Evolutionary conservation across 2,113 vertebrate species (phyloP), one percentile per base, ranked within the genome.

Genomic region (Copsychus sechellarum): DNA sequence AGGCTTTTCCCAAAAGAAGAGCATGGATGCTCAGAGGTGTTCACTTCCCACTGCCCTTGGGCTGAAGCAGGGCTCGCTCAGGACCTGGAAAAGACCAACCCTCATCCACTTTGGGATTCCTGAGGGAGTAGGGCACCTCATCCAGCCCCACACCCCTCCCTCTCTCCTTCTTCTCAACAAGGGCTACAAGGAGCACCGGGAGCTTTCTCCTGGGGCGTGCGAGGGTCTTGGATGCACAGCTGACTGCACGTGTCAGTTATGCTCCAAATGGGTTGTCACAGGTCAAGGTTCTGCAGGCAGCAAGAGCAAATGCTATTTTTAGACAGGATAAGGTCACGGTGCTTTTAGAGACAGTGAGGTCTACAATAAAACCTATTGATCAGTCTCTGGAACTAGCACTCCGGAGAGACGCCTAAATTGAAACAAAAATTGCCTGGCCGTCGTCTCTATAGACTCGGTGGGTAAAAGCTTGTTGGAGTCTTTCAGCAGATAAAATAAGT

Each of bases 321-420:
- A 98, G 98, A 95, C 26, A 33, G 96, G 97, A 98, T 98, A 98
- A 98, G 98, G 98, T 98, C 98, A 98, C 95, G 69, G 79, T 95
- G 98, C 98, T 98, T 98, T 98, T 98, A 98, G 97, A 98, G 98
- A 98, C 98, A 98, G 97, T 97, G 96, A 98, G 97, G 97, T 98
- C 97, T 98, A 98, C 98, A 98, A 98, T 98, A 98, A 98, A 98
- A 98, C 98, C 98, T 98, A 98, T 98, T 98, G 98, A 98, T 98
- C 98, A 98, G 97, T 83, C 97, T 98, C 97, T 98, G 98, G 96
- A 98, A 98, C 98, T 96, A 96, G 93, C 33, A 40, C 97, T 98
- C 98, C 95, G 42, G 96, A 98, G 98, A 98, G 98, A 98, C 88
- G 70, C 86, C 43, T 91, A 97, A 97, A 98, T 96, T 98, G 98